Base-by-base conservation (phyloP, 2,797 vertebrate genomes). In the Melanitta fusca region DNA sequence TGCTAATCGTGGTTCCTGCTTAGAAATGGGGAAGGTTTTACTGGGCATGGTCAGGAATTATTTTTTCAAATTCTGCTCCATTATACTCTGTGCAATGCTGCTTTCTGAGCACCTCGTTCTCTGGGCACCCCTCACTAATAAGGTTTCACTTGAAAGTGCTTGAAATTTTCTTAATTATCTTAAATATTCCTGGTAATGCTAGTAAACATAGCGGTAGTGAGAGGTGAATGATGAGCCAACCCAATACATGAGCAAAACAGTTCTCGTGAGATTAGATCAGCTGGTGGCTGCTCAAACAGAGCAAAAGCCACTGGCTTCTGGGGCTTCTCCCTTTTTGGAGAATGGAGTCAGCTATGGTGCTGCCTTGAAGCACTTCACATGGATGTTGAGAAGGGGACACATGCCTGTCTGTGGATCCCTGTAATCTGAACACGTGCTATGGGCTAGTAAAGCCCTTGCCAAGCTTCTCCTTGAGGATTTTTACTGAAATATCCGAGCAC, bases 401-500 rank as follows among this genome's bases (percentile, higher is more conserved):
- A 32, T 65, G 41, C 62, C 62, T 65, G 28, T 43, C 41, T 14
- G 5, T 43, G 20, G 38, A 65, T 65, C 28, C 28, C 62, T 22
- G 28, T 15, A 20, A 43, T 41, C 62, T 65, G 39, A 43, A 65
- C 30, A 22, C 28, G 4, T 43, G 28, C 39, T 43, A 6, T 65
- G 30, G 62, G 30, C 30, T 65, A 43, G 39, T 64, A 64, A 64
- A 41, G 39, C 6, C 62, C 39, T 65, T 43, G 30, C 39, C 8
- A 12, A 65, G 62, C 20, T 65, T 30, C 62, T 65, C 25, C 39
- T 65, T 43, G 62, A 65, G 62, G 39, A 65, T 65, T 43, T 86
- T 89, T 96, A 82, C 73, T 92, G 88, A 93, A 96, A 93, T 78
- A 89, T 93, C 95, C 84, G 58, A 85, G 89, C 80, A 82, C 75